Conservation (phyloP, 2,888 invertebrate species). For the Synanthedon andrenaeformis region DNA sequence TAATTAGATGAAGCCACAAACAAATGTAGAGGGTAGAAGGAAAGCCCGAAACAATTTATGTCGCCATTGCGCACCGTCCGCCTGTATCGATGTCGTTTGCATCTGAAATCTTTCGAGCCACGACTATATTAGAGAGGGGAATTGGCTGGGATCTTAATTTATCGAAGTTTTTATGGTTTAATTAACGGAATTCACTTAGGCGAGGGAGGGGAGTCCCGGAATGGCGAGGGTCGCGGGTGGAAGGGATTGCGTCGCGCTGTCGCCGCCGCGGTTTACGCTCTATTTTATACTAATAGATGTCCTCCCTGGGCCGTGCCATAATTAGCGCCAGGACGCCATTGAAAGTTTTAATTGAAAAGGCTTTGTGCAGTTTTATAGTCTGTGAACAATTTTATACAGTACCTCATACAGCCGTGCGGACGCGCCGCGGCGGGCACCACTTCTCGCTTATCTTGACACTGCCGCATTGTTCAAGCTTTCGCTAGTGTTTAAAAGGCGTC, state of each 20-base stretch:
- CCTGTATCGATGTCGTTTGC: slow-evolving; percentile 64
- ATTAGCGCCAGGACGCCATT: slow-evolving; percentile 58
- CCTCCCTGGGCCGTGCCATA: slow-evolving; percentile 43
- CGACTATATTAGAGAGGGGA: slow-evolving; percentile 64
- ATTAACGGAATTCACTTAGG: slow-evolving; percentile 72
- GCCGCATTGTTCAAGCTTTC: slow-evolving; percentile 14
- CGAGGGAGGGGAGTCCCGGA: slow-evolving; percentile 24
- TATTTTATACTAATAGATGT: slow-evolving; percentile 63
- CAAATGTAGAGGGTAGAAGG: slow-evolving; percentile 39
- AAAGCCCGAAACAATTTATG: slow-evolving; percentile 44
- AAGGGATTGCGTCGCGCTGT: slow-evolving; percentile 24
- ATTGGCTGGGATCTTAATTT: slow-evolving; percentile 71
- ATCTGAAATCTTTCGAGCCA: slow-evolving; percentile 61
- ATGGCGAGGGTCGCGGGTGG: slow-evolving; percentile 17
- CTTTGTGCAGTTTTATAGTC: slow-evolving; percentile 63
- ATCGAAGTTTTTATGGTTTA: slow-evolving; percentile 73
- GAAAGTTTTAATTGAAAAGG: slow-evolving; percentile 69
- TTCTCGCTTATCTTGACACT: slow-evolving; percentile 35
- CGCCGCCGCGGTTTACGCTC: slow-evolving; percentile 41
- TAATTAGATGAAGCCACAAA: slow-evolving; percentile 51
- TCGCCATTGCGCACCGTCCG: slow-evolving; percentile 34
- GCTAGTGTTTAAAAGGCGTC: background rate
- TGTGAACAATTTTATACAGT: slow-evolving; percentile 52
- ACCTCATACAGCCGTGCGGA: slow-evolving; percentile 29
- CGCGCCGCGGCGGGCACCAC: slow-evolving; percentile 6